A percentile compares a stretch with the other conserved stretches of the same genome.
Evolutionary conservation across 2,888 invertebrate genomes (phyloP).

Genomic region (Eremobia ochroleuca): DNA sequence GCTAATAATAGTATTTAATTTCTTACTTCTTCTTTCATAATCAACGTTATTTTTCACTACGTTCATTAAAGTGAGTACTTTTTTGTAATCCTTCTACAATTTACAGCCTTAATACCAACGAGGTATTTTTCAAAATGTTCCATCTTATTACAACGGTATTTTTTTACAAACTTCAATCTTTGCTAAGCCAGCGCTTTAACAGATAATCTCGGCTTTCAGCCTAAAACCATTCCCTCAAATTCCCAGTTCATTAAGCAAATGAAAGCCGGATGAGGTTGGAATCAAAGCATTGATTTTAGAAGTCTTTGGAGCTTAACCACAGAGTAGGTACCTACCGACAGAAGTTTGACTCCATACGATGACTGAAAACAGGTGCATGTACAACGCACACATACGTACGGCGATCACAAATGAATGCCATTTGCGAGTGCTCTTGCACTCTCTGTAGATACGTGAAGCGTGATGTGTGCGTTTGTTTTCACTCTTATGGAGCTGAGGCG

Average conservation of each 20-base stretch:
- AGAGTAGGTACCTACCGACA: not conserved
- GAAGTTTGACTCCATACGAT: not conserved
- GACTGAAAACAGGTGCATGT: not conserved
- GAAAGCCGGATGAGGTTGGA: constrained; percentile 18
- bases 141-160: not conserved
- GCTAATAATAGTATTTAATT: not conserved
- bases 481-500: not conserved
- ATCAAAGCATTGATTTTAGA: constrained; percentile 45
- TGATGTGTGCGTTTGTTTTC: not conserved
- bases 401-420: not conserved
- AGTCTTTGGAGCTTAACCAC: constrained; percentile 14
- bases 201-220: constrained; percentile 40
- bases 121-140: not conserved
- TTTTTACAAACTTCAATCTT: constrained; percentile 28
- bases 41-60: not conserved
- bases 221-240: constrained; percentile 22
- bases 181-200: constrained; percentile 28
- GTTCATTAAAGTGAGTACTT: not conserved
- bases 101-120: not conserved
- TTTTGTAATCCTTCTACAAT: not conserved
- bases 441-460: not conserved
- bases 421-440: not conserved
- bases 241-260: constrained; percentile 55
- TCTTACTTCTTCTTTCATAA: not conserved
- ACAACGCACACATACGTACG: not conserved